Base-by-base conservation (phyloP, 2,797 vertebrate genomes). In the Telmatherina bonti region DNA sequence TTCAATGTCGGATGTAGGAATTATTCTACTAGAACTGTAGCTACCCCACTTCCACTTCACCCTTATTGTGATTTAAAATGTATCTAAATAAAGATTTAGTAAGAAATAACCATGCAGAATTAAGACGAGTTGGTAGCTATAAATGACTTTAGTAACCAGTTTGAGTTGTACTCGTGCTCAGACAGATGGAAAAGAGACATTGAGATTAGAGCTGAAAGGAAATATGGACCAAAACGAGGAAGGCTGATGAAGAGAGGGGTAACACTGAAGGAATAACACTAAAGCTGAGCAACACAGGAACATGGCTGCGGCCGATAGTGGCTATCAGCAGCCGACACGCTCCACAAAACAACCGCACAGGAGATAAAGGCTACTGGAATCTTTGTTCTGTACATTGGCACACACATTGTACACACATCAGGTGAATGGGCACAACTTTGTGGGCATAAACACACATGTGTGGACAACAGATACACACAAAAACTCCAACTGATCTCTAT, bases 271-370 rank as follows among this genome's bases (percentile, higher is more conserved):
- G 11, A 58, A 24, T 70, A 62, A 52, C 51, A 59, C 13, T 0
- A 58, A 81, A 29, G 51, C 51, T 10, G 9, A 63, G 59, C 56
- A 47, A 36, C 56, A 71, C 67, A 70, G 70, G 54, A 45, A 67
- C 15, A 26, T 90, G 92, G 78, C 52, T 16, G 61, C 0, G 16
- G 68, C 81, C 81, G 92, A 93, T 93, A 92, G 76, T 35, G 52
- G 74, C 82, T 92, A 91, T 92, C 91, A 85, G 85, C 74, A 8
- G 18, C 67, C 6, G 67, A 62, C 91, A 92, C 11, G 57, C 83
- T 79, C 69, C 43, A 33, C 68, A 71, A 80, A 89, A 82, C 88
- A 89, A 76, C 78, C 67, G 58, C 45, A 27, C 62, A 16, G 22
- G 49, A 76, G 89, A 92, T 88, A 88, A 89, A 86, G 62, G 79